Evolutionary conservation across 37 sponge, comb jelly and placozoan species (phyloP).

Genomic region (Crambe crambe): DNA sequence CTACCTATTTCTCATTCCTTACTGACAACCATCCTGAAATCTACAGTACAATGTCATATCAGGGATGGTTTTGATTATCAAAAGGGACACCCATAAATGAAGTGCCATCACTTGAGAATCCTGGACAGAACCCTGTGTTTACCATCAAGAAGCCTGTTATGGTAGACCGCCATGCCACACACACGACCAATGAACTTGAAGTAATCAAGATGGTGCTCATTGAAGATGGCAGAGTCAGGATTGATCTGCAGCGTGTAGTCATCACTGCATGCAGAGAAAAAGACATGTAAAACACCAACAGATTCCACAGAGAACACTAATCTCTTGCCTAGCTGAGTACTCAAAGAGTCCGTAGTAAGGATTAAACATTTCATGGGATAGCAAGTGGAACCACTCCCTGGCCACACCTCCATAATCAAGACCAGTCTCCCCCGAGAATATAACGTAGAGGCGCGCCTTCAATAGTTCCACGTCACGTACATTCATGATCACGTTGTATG

Average conservation of each 20-base stretch:
- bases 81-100: no score
- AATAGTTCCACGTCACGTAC: slow-evolving; percentile 53
- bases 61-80: no score
- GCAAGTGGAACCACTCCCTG: slow-evolving; percentile 97
- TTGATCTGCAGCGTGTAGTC: slow-evolving; percentile 99
- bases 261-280: slow-evolving; percentile 72
- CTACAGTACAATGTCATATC: no score
- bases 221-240: slow-evolving; percentile 92
- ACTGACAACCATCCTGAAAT: no score
- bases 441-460: slow-evolving; percentile 79
- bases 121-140: no score
- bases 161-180: slow-evolving; percentile 98
- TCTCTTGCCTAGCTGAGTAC: slow-evolving; percentile 91
- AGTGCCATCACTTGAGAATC: neutral
- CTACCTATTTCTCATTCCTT: no score
- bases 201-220: slow-evolving; percentile 89
- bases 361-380: slow-evolving; percentile 99
- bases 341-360: slow-evolving; percentile 99
- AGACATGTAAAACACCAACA: neutral
- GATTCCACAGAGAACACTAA: neutral
- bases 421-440: slow-evolving; percentile 88
- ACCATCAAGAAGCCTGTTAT: slow-evolving; percentile 97
- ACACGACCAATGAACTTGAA: slow-evolving; percentile 94
- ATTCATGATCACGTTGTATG: slow-evolving; percentile 70
- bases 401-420: slow-evolving; percentile 97